Evolutionary conservation across 2,113 vertebrate species (phyloP).

Genomic region (Cottus gobio): DNA sequence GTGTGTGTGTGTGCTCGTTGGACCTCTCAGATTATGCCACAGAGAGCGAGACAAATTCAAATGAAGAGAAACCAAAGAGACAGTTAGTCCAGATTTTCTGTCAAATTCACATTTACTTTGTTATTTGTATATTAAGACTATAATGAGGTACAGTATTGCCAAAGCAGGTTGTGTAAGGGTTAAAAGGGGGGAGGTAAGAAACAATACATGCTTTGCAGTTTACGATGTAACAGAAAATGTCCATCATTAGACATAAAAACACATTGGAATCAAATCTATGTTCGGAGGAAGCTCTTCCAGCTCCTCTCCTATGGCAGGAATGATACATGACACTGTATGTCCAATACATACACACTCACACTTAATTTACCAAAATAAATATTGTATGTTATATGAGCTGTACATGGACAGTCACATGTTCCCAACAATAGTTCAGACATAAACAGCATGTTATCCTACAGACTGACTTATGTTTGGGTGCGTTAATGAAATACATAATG

Average conservation of each 20-base stretch:
- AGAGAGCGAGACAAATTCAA: conserved; percentile 11
- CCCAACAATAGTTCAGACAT: no score
- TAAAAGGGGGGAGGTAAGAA: no score
- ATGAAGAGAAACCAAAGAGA: conserved; percentile 29
- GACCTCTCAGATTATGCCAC: conserved; percentile 34
- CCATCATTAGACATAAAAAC: no score
- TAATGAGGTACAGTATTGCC: not conserved
- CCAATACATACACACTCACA: no score
- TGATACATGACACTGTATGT: not conserved
- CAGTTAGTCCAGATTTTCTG: not conserved
- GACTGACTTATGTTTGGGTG: no score
- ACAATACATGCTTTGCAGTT: not conserved
- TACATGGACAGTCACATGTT: no score
- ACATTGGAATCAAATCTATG: not conserved
- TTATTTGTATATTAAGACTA: not conserved
- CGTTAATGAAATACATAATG: no score
- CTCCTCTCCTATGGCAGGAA: not conserved
- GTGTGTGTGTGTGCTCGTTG: conserved; percentile 15
- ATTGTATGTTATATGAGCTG: no score
- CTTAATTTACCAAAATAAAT: no score
- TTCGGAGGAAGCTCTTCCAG: not conserved
- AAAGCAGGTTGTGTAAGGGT: not conserved
- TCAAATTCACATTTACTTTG: not conserved
- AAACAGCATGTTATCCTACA: no score
- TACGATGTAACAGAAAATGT: not conserved